Evolutionary conservation across 2,888 invertebrate genomes (phyloP).

Genomic region (Drosophila emarginata): DNA sequence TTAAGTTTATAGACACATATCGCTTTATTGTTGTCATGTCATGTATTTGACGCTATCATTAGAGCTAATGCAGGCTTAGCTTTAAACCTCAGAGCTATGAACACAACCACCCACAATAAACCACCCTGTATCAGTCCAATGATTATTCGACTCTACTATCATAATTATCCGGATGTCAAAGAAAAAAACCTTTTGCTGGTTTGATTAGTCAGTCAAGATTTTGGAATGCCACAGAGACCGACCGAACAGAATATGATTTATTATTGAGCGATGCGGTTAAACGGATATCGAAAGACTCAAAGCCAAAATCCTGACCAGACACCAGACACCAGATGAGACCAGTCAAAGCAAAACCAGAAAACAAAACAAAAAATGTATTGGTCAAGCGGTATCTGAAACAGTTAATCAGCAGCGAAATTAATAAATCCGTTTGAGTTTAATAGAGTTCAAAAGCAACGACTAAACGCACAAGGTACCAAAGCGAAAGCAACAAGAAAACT

Average conservation of each 20-base stretch:
- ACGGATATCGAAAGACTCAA: constrained; percentile 53
- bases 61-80: constrained; percentile 38
- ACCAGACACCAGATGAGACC: constrained; percentile 21
- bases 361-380: constrained; percentile 16
- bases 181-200: constrained; percentile 16
- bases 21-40: constrained; percentile 40
- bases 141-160: constrained; percentile 13
- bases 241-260: constrained; percentile 63
- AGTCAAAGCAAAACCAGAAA: constrained; percentile 33
- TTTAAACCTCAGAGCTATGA: not conserved
- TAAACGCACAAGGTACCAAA: constrained; percentile 41
- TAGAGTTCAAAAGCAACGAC: constrained; percentile 72
- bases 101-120: not conserved
- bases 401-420: constrained; percentile 76
- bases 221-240: constrained; percentile 39
- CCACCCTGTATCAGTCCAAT: not conserved
- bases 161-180: constrained; percentile 56
- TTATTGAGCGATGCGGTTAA: constrained; percentile 59
- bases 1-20: constrained; percentile 30
- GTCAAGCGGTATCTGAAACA: constrained; percentile 69
- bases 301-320: constrained; percentile 20
- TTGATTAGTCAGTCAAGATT: constrained; percentile 41
- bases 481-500: constrained; percentile 19
- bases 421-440: constrained; percentile 77
- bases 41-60: constrained; percentile 57